Evolutionary conservation across 2,797 vertebrate genomes (phyloP).

Genomic region (Propithecus perrieri): DNA sequence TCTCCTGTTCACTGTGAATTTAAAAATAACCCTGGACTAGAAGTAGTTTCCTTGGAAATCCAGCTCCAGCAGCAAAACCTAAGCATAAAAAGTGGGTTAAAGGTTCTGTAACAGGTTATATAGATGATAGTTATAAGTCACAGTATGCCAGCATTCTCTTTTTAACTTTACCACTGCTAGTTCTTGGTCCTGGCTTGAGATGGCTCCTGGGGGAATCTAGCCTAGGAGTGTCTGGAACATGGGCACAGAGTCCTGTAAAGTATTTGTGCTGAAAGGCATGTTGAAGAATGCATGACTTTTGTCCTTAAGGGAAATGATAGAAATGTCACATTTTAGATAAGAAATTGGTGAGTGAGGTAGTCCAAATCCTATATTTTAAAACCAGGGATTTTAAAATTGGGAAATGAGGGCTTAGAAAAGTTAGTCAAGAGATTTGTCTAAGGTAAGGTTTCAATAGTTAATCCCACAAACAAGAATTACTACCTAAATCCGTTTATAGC

Average conservation of each 20-base stretch:
- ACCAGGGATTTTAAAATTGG: conserved; percentile 22
- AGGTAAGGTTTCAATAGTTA: not conserved
- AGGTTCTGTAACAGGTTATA: not conserved
- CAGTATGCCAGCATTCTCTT: not conserved
- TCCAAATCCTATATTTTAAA: conserved; percentile 5
- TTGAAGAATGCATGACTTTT: not conserved
- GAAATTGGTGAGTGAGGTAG: not conserved
- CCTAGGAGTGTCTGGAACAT: not conserved
- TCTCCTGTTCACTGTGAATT: not conserved
- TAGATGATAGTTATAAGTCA: not conserved
- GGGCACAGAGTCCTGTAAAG: not conserved
- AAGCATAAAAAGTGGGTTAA: not conserved
- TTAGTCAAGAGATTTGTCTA: not conserved
- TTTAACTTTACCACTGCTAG: not conserved
- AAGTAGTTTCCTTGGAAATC: not conserved
- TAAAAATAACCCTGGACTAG: conserved; percentile 12
- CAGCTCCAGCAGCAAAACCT: not conserved
- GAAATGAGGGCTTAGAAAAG: not conserved
- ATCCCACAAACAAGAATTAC: conserved; percentile 16
- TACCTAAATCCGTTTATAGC: not conserved
- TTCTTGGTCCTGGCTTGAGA: not conserved
- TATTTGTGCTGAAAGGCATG: not conserved
- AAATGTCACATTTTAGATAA: conserved; percentile 24
- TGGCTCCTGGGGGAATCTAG: not conserved
- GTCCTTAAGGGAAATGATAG: conserved; percentile 31